Evolutionary conservation across 2,888 invertebrate species (phyloP), one percentile per base, ranked within the genome.

Genomic region (Chaetogeoica ovagalla): DNA sequence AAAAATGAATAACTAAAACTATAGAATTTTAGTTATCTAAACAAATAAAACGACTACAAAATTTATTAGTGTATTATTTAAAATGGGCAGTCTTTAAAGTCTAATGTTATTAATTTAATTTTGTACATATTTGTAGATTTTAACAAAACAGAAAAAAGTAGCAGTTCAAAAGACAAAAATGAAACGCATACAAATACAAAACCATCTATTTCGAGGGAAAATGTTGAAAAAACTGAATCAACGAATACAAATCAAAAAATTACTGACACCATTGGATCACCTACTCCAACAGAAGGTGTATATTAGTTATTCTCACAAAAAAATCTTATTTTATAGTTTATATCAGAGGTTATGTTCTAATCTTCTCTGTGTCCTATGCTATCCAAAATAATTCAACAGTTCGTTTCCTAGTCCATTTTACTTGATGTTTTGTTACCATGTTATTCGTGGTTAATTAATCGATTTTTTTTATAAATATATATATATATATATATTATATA

Each of bases 221-320:
- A 59, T 21, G 19, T 65, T 55, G 21, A 52, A 48, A 30, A 52
- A 48, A 30, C 59, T 30, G 68, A 76, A 66, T 68, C 75, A n/a
- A 59, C 43, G 1, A 43, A 9, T 15, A n/a, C 23, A 13, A 66
- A 23, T 59, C 23, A 66, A 48, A 76, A 68, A 3, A 48, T 11
- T 15, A 59, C 59, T 15, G 68, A 76, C 0, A 15, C 43, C 9
- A 48, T 76, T 76, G 75, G 75, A 76, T 76, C 75, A n/a, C 75
- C 75, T 59, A 76, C 66, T 60, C 30, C 59, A 76, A 68, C 59
- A 59, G 68, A 76, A 6, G 75, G 75, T 76, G 1, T 48, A 8
- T 3, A 43, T 59, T 43, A 39, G 21, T n/a, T n/a, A 43, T 65
- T 37, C 17, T 63, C 15, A 48, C 1, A 13, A 13, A 48, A 48